Percentiles rank a stretch among this genome's conserved stretches.
Conservation (phyloP, 2,113 vertebrate genomes). For the Pantherophis guttatus region DNA sequence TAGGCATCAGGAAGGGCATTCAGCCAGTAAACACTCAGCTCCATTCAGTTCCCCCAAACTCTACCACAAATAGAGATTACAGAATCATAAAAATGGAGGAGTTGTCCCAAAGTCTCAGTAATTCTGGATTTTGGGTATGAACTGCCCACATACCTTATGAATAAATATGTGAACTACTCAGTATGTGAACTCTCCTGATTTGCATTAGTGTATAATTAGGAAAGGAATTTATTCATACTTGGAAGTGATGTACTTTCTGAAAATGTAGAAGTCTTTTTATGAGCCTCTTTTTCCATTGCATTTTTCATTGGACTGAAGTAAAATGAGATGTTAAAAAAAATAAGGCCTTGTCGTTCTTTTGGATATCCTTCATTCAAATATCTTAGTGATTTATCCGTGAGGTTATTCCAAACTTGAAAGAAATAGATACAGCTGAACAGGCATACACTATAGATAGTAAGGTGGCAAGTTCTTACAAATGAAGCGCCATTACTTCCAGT, state of each 20-base stretch:
- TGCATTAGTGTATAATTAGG: neutral
- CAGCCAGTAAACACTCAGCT: neutral
- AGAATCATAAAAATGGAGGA: neutral
- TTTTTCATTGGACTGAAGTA: neutral
- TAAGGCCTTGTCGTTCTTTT: neutral
- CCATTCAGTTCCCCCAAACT: neutral
- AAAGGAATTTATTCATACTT: neutral
- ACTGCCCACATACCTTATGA: neutral
- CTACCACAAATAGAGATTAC: neutral
- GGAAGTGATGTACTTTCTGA: neutral
- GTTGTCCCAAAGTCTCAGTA: neutral
- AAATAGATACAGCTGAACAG: neutral
- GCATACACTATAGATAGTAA: neutral
- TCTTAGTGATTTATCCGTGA: neutral
- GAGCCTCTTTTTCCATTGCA: neutral
- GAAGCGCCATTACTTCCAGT: neutral
- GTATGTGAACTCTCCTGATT: neutral
- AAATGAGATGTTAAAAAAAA: neutral
- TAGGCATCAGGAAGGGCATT: neutral
- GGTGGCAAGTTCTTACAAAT: neutral
- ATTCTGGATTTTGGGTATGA: neutral
- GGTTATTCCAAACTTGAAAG: constrained; percentile 2
- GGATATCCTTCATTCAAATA: neutral
- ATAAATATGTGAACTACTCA: neutral
- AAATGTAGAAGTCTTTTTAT: neutral